Evolutionary conservation across 2,888 invertebrate genomes (phyloP).

Genomic region (Plebejus melissa): DNA sequence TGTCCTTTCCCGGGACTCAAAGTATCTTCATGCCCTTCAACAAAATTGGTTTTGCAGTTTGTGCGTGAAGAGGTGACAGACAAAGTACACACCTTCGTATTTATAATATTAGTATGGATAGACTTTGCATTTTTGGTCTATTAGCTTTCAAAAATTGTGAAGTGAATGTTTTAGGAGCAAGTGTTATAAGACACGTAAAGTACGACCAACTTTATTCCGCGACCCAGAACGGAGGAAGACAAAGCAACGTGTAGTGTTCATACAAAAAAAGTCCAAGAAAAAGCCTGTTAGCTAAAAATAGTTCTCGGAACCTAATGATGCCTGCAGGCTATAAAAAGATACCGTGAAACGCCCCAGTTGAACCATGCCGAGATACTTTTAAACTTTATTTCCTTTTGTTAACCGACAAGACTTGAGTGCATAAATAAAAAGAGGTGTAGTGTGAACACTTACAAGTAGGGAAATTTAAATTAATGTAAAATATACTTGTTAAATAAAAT

Average conservation of each 20-base stretch:
- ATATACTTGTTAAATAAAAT: not conserved
- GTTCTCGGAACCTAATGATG: conserved; percentile 30
- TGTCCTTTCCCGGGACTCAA: too few species aligned
- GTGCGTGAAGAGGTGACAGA: too few species aligned
- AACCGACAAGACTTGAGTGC: not conserved
- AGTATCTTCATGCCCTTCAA: too few species aligned
- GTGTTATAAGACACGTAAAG: conserved; percentile 7
- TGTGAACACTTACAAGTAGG: not conserved
- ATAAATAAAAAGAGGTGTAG: conserved; percentile 11
- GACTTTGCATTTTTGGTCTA: too few species aligned
- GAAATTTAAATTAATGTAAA: not conserved
- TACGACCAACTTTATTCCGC: conserved; percentile 1
- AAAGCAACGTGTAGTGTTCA: conserved; percentile 16
- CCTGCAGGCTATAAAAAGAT: conserved; percentile 29
- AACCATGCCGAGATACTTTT: conserved; percentile 26
- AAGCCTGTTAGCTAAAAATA: conserved; percentile 31
- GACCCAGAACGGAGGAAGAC: conserved; percentile 27
- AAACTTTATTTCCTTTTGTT: conserved; percentile 23
- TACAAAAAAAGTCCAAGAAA: conserved; percentile 30
- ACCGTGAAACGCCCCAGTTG: conserved; percentile 22
- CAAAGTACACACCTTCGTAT: too few species aligned
- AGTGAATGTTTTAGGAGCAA: not conserved
- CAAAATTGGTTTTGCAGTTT: too few species aligned
- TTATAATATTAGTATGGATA: too few species aligned
- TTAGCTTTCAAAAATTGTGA: not conserved